Evolutionary conservation across 2,888 invertebrate genomes (phyloP).

Genomic region (Elysia crispata): DNA sequence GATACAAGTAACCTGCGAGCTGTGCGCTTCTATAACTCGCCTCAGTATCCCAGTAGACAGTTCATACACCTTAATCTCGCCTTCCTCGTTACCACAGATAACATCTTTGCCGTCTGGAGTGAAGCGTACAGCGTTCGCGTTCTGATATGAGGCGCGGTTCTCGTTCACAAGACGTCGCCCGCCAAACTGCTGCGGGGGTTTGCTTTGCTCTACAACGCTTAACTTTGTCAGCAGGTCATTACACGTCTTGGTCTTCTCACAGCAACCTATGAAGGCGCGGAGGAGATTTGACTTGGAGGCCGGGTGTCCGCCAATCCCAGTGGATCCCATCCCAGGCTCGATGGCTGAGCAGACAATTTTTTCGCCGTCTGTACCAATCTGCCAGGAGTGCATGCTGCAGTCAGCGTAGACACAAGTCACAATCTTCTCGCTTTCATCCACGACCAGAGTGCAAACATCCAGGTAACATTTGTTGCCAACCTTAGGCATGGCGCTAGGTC

Average conservation of each 20-base stretch:
- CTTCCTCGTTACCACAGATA: slow-evolving; percentile 37
- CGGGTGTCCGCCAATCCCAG: neutral
- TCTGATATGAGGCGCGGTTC: neutral
- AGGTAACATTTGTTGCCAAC: neutral
- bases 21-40: slow-evolving; percentile 45
- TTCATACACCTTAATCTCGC: slow-evolving; percentile 46
- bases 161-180: slow-evolving; percentile 17
- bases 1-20: slow-evolving; percentile 39
- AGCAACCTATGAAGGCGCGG: slow-evolving; percentile 29
- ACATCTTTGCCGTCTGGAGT: slow-evolving; percentile 43
- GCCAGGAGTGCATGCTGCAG: slow-evolving; percentile 45
- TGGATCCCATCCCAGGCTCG: too few species aligned
- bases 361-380: neutral
- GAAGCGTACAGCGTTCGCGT: slow-evolving; percentile 22
- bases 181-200: neutral
- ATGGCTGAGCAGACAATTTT: too few species aligned
- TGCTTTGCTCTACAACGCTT: neutral
- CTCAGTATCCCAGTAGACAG: slow-evolving; percentile 34
- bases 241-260: slow-evolving; percentile 4
- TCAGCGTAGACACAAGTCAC: slow-evolving; percentile 42
- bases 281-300: slow-evolving; percentile 14
- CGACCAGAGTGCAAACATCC: slow-evolving; percentile 27
- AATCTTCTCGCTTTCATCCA: slow-evolving; percentile 41
- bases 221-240: too few species aligned
- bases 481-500: slow-evolving; percentile 4